Conservation (phyloP, 2,113 vertebrate genomes). For the Astatotilapia flaviijosephi region DNA sequence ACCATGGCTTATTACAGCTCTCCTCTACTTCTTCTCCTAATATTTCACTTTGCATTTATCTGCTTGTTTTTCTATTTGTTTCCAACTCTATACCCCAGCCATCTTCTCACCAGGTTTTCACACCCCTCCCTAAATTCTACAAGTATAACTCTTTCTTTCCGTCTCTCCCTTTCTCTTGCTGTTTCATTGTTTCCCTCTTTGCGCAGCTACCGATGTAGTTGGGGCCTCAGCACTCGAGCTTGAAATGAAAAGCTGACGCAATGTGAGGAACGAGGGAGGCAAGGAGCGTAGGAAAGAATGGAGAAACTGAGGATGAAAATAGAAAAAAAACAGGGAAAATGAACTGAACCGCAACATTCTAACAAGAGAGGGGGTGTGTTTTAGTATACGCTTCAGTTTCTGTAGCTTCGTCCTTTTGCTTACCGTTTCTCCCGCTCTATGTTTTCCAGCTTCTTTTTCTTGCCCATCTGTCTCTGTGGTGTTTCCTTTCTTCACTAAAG, state of each 20-base stretch:
- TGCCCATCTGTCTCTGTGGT: constrained; percentile 21
- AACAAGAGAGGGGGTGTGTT: neutral
- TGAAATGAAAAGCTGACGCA: constrained; percentile 61
- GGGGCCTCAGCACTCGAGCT: constrained; percentile 41
- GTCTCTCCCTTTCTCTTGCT: neutral
- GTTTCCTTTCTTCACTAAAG: neutral
- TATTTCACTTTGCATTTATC: neutral
- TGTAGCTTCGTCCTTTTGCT: neutral
- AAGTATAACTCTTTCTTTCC: neutral
- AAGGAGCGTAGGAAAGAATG: neutral
- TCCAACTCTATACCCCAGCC: neutral
- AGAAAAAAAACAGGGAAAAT: constrained; percentile 1
- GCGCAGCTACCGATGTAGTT: constrained; percentile 14
- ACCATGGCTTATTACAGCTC: neutral
- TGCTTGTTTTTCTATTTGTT: neutral
- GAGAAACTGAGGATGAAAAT: constrained; percentile 7
- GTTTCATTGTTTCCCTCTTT: constrained; percentile 18
- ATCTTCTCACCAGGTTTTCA: neutral
- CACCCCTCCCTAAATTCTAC: neutral
- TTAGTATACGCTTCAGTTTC: constrained; percentile 2
- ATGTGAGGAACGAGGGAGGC: constrained; percentile 4
- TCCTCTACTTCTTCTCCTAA: neutral
- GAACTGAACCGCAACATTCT: neutral
- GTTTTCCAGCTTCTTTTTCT: neutral
- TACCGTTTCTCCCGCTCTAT: neutral